phyloP scores from a whole-genome alignment of 2,888 invertebrate species.

The Adelognathus sp. region DNA sequence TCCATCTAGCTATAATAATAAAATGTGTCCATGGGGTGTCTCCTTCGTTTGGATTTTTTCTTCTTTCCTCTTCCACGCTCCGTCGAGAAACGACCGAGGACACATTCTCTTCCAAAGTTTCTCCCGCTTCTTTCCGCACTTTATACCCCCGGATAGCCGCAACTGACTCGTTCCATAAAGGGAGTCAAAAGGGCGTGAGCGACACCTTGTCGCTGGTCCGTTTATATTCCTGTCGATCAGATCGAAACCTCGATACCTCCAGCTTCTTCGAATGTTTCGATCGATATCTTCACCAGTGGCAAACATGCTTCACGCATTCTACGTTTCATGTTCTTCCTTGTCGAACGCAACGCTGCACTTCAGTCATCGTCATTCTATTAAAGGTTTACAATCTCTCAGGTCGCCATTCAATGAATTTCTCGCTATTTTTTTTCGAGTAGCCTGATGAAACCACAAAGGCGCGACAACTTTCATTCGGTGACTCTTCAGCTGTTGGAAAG shows the following conservation, averaged over 20 bases:
- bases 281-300: constrained; percentile 38
- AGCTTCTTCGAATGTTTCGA: constrained; percentile 24
- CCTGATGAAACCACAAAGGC: no score
- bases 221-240: constrained; percentile 55
- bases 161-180: constrained; percentile 30
- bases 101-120: constrained; percentile 41
- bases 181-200: constrained; percentile 57
- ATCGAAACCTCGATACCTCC: constrained; percentile 30
- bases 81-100: constrained; percentile 40
- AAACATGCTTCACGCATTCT: neutral
- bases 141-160: constrained; percentile 40
- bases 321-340: neutral
- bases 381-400: neutral
- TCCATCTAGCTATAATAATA: constrained; percentile 51
- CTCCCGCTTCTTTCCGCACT: neutral
- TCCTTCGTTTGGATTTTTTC: neutral
- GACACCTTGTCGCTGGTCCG: constrained; percentile 52
- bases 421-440: neutral
- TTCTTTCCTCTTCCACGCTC: neutral
- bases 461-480: neutral
- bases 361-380: neutral
- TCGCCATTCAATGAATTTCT: neutral
- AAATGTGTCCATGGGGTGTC: constrained; percentile 47
- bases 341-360: neutral
- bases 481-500: neutral